These are phyloP conservation scores for Taenioides sp. DNA, from an alignment of 2,797 vertebrate genomes.

Conservation along the genomic window DNA sequence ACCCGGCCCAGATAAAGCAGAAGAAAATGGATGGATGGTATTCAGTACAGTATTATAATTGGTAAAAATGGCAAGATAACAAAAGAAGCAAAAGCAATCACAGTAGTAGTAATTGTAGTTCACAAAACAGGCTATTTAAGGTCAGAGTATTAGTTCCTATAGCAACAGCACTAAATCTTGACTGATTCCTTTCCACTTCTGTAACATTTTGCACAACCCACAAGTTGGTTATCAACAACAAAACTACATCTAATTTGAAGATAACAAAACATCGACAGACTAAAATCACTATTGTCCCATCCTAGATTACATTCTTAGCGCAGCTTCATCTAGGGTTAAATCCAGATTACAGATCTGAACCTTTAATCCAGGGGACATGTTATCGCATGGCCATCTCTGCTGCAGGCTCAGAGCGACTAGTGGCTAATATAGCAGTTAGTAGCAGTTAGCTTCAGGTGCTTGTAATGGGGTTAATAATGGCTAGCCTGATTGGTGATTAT, in stretches of 20 bases:
- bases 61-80: too few species aligned
- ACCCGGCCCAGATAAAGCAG: too few species aligned
- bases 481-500: conserved; percentile 60
- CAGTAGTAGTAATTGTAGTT: too few species aligned
- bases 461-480: conserved; percentile 57
- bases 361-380: conserved; percentile 54
- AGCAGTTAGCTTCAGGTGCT: conserved; percentile 45
- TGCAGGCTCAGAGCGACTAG: conserved; percentile 29
- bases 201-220: neutral
- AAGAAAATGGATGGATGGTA: too few species aligned
- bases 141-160: too few species aligned
- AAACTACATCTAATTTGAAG: neutral
- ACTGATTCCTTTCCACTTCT: neutral
- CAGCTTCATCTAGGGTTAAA: conserved; percentile 41
- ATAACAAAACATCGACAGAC: conserved; percentile 9
- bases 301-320: conserved; percentile 33
- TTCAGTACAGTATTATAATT: too few species aligned
- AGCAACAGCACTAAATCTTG: too few species aligned
- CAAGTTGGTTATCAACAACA: neutral
- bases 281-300: conserved; percentile 36
- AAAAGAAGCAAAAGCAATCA: too few species aligned
- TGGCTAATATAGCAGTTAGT: conserved; percentile 18
- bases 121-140: too few species aligned
- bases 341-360: conserved; percentile 52
- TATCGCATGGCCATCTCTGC: conserved; percentile 26